A percentile compares a stretch with the other conserved stretches of the same genome.
Evolutionary conservation across 2,888 invertebrate species (phyloP).

Genomic region (Lissocephala sabroskyi): DNA sequence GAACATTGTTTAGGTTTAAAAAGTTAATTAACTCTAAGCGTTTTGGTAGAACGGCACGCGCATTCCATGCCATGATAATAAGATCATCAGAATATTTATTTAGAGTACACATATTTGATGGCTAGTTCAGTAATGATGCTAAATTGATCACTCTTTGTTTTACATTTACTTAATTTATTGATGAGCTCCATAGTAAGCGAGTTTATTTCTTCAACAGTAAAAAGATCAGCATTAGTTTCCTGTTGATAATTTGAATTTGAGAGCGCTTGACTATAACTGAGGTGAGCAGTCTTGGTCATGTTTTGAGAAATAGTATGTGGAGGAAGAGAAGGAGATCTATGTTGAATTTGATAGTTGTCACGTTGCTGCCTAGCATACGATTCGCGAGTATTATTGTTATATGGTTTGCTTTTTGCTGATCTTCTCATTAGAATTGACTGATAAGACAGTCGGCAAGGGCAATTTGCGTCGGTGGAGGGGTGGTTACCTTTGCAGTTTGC

Average conservation of each 20-base stretch:
- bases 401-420: no score
- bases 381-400: no score
- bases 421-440: background rate
- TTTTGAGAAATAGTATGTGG: no score
- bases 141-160: conserved; percentile 10
- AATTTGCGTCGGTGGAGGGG: background rate
- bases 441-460: conserved; percentile 1
- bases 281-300: no score
- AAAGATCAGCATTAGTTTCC: background rate
- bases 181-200: conserved; percentile 7
- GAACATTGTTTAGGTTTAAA: no score
- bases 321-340: conserved; percentile 48
- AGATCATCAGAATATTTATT: conserved; percentile 4
- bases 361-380: no score
- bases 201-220: conserved; percentile 6
- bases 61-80: conserved; percentile 18
- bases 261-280: background rate
- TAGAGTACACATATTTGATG: conserved; percentile 13
- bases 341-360: no score
- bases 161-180: conserved; percentile 3
- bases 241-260: no score
- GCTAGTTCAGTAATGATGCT: conserved; percentile 13
- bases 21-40: conserved; percentile 11
- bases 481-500: conserved; percentile 7
- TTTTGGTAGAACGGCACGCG: conserved; percentile 7